Base-by-base conservation (phyloP, 2,888 invertebrate species). In the Eledona agricola region DNA sequence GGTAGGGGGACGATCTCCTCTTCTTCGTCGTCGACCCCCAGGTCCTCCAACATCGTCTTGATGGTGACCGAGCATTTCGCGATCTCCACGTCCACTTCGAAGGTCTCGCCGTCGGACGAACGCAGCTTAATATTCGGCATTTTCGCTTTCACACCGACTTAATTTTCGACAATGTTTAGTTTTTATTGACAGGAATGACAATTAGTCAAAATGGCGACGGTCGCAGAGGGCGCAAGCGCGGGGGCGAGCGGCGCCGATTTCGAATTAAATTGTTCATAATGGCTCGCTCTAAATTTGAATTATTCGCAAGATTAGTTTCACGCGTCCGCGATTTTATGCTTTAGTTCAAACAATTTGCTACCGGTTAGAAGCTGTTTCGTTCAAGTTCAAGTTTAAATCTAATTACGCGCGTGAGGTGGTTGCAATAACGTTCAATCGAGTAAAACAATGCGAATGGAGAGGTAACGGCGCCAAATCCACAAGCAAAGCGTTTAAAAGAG, bases 31-130 rank as follows among this genome's bases (percentile, higher is more conserved):
- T 93, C 93, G 87, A 92, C 88, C 6, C 92, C 92, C 54, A 93
- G 80, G 78, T 94, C 92, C 79, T 97, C 97, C 65, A 99, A 82
- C 93, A 99, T 98, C 2, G 96, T 98, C 79, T 96, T 97, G 63
- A 99, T 96, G 0, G 97, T 98, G 7, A 95, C 93, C 0, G 96
- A 97, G 76, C 96, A 96, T 81, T 96, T 94, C 29, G 97, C 97
- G 52, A 98, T 95, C 75, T 97, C 95, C 0, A 95, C 91, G 70
- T 97, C 96, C 0, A 97, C 96, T 62, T 94, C 93, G 73, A 98
- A 98, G 12, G 92, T 88, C 76, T 97, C 96, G 38, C 92, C 93
- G 77, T 98, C 96, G 1, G 93, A 93, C 55, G 96, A 96, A 77
- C 96, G 93, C 59, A 97, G 80, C 74, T 94, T 96, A 63, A 97